Evolutionary conservation across 2,797 vertebrate genomes (phyloP), one percentile per base, ranked within the genome.

Genomic region (Ctenochaetus hawaiiensis): DNA sequence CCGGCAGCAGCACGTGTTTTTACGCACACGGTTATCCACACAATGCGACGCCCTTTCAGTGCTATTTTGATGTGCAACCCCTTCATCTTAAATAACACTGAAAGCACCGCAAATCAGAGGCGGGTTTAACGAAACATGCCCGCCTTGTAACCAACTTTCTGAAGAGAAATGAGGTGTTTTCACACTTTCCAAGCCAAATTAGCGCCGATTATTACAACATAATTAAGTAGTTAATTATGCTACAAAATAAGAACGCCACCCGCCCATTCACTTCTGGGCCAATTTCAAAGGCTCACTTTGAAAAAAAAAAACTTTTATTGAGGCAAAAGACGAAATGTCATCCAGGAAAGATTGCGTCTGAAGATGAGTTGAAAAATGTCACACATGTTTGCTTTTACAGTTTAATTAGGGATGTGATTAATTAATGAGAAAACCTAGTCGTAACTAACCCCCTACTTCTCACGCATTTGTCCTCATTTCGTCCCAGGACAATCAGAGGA

Each of bases 1-100:
- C 80, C 63, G 77, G 82, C 84, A 79, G 56, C 52, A 84, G 82
- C 93, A 93, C 87, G 91, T 93, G 91, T 90, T 89, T 92, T 90
- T 92, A 92, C 87, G 78, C 87, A 90, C 86, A 64, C 53, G 79
- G 47, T 85, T 73, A 62, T 61, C 62, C 67, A 45, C 67, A 60
- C 51, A 1, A 30, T 14, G 70, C 56, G 8, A 67, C 30, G 72
- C 63, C 26, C 37, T 73, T 76, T 30, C 26, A 16, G 9, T 17
- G 67, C 8, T 3, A 70, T 54, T 78, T 63, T 8, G 51, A 65
- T 8, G 43, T 20, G 45, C 41, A 75, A 2, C 48, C 65, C 41
- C 39, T 52, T 64, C 2, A 5, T 1, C 9, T 30, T 23, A 49
- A 58, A 65, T 20, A n/a, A 13, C 22, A 5, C 48, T 1, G 7